phyloP scores from a whole-genome alignment of 1,140 invertebrate genomes.

The Lanistes nyassanus region DNA sequence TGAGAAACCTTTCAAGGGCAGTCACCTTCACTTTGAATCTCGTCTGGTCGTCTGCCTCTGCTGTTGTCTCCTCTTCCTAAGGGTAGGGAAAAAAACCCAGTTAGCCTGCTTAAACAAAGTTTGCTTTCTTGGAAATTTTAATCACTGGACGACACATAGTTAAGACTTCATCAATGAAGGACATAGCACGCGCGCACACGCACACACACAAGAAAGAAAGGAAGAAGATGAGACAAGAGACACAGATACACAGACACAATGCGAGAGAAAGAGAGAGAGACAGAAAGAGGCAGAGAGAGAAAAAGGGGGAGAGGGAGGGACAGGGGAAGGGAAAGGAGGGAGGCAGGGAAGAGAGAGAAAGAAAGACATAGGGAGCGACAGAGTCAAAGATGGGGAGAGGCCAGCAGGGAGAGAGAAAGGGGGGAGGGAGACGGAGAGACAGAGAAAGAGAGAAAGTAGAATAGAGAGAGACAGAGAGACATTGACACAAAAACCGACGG shows the following conservation, averaged over 20 bases:
- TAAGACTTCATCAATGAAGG: background rate
- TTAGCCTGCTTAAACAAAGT: background rate
- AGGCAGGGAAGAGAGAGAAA: background rate
- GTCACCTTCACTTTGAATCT: conserved; percentile 26
- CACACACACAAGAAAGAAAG: conserved; percentile 6
- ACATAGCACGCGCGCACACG: background rate
- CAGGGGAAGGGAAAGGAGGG: background rate
- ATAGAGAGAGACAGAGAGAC: background rate
- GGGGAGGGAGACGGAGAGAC: too few relatives aligned
- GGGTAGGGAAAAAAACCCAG: background rate
- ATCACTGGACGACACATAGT: background rate
- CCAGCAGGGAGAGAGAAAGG: background rate
- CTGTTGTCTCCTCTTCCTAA: background rate
- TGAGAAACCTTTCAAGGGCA: conserved; percentile 39
- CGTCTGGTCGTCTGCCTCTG: background rate
- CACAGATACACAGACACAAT: background rate
- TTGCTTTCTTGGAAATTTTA: background rate
- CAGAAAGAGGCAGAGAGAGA: background rate
- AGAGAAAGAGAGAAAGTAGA: too few relatives aligned
- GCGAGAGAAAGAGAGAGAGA: background rate
- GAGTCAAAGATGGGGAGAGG: background rate
- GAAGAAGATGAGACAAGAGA: background rate
- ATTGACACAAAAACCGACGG: too few relatives aligned
- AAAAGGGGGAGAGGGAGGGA: conserved; percentile 5
- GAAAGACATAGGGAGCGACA: background rate